Evolutionary conservation across 2,113 vertebrate genomes (phyloP), one percentile per base, ranked within the genome.

Genomic region (Panthera uncia): DNA sequence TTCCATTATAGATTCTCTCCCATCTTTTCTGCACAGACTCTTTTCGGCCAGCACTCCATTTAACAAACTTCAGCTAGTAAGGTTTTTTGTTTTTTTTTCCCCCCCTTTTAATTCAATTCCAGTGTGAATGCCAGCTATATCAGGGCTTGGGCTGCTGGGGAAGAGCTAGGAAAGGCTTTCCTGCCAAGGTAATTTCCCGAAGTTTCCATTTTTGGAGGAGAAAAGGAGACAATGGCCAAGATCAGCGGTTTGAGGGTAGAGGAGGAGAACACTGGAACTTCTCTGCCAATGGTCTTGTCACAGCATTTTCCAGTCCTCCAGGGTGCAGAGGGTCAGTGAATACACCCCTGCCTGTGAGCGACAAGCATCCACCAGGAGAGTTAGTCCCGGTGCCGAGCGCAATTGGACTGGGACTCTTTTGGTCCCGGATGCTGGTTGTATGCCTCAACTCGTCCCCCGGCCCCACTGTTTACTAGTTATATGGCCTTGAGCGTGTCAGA

Each of bases 161-260:
- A 87, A 97, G 95, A 97, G 90, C 76, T 86, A 98, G 96, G 91
- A 57, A 91, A 95, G 95, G 89, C 74, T 96, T 96, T 78, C 25
- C 89, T 97, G 97, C 97, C 97, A 98, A 98, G 50, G 83, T 97
- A 94, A 97, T 98, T 96, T 96, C 97, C 96, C 90, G 0, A 98
- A 97, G 97, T 98, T 98, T 98, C 95, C 52, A 84, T 95, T 97
- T 98, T 96, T 88, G 95, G 96, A 97, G 94, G 36, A 95, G 92
- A 98, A 98, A 97, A 98, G 84, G 55, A 97, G 96, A 96, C 96
- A 97, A 97, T 96, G 86, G 97, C 96, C 96, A 94, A 97, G 55
- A 95, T 96, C 91, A 98, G 96, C 91, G 91, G 31, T 97, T 93
- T 97, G 94, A 94, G 85, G 87, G 65, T 63, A 9, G 74, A 95